Evolutionary conservation across 2,113 vertebrate species (phyloP), one percentile per base, ranked within the genome.

Genomic region (Barnardius zonarius): DNA sequence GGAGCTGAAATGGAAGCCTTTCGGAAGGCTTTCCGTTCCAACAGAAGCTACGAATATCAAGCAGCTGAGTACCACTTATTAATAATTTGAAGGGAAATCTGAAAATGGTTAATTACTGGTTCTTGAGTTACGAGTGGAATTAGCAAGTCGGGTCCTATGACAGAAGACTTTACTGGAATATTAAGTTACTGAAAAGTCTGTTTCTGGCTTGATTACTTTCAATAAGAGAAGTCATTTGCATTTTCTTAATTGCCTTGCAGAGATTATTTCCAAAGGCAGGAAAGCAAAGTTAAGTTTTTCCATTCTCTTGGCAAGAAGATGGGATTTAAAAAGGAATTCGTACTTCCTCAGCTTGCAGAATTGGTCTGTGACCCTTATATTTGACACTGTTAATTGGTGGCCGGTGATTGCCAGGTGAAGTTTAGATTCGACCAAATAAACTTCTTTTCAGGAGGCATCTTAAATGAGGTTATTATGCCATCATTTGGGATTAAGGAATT

Each of bases 401-500:
- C 92, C 30, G 10, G 57, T 93, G 85, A 95, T 94, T 97, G 96
- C 92, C 89, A 89, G 81, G 82, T 68, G 81, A 94, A 88, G 81
- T 95, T 96, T 84, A 77, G 75, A 79, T 86, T 76, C 81, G 95
- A 95, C 94, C 93, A 97, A 96, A 96, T 96, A 91, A 96, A 96
- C 93, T 90, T 96, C 94, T 95, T 92, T 82, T 82, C 86, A 87
- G 69, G 87, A 77, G 68, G 30, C 88, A 78, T 92, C 92, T 84
- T 94, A 96, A 94, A 90, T 94, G 80, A 90, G 52, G 83, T 92
- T 95, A 89, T 96, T 97, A 95, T 97, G 83, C 92, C 88, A 93
- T 97, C 74, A 92, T 78, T 95, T 96, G 91, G 96, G 96, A 96
- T 97, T 89, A 97, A 96, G 95, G 79, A 94, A 67, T 88, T 92